Evolutionary conservation across 2,888 invertebrate genomes (phyloP).

Genomic region (Phortica okadai): DNA sequence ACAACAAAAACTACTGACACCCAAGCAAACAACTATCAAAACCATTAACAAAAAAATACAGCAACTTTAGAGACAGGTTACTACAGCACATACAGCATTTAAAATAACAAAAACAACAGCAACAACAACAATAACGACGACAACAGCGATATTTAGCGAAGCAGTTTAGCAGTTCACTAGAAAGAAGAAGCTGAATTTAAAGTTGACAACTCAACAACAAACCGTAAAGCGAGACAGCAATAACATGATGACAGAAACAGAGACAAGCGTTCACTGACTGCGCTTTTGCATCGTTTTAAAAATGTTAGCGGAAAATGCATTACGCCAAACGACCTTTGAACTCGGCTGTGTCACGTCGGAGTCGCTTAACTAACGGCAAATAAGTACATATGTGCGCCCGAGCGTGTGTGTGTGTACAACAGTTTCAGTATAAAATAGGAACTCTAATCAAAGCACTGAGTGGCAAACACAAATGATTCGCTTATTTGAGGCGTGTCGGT

Average conservation of each 20-base stretch:
- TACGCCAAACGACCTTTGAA: constrained; percentile 5
- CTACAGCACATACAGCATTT: constrained; percentile 32
- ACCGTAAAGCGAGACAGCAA: background rate
- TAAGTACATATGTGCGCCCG: background rate
- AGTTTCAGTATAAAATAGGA: background rate
- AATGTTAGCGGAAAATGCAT: constrained; percentile 3
- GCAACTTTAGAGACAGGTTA: constrained; percentile 16
- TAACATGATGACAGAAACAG: background rate
- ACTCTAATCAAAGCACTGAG: background rate
- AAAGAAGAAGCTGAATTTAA: background rate
- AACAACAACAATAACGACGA: constrained; percentile 2
- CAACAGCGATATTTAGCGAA: background rate
- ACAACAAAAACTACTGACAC: constrained; percentile 18
- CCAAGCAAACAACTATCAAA: background rate
- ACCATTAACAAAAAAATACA: constrained; percentile 25
- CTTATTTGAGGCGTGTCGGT: background rate
- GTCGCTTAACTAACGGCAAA: background rate
- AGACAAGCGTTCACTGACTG: background rate
- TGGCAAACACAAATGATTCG: background rate
- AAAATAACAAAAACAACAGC: constrained; percentile 21
- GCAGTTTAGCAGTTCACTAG: background rate
- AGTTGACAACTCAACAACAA: background rate
- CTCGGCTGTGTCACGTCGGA: background rate
- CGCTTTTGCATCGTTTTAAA: background rate
- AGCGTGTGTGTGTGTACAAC: background rate